Evolutionary conservation across 2,888 invertebrate species (phyloP).

Genomic region (Dynastes grantii): DNA sequence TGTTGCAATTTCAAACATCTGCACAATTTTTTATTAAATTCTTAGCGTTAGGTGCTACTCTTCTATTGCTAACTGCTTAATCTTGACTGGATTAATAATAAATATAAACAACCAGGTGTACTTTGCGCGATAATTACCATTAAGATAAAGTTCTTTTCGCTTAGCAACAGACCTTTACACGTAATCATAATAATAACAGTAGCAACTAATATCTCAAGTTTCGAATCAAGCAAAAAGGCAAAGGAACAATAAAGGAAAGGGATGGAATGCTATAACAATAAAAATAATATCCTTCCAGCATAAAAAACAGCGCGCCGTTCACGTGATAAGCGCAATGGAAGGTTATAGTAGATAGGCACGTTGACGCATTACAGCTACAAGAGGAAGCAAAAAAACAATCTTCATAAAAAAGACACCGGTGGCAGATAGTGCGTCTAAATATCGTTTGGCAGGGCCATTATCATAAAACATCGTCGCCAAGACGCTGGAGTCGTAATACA

Average conservation of each 20-base stretch:
- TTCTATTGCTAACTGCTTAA: no score
- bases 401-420: conserved; percentile 40
- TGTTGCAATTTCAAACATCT: no score
- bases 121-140: no score
- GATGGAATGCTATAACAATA: conserved; percentile 26
- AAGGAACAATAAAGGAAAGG: background rate
- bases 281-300: conserved; percentile 40
- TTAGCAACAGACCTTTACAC: no score
- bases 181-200: background rate
- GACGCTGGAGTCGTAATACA: conserved; percentile 36
- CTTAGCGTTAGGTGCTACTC: no score
- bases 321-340: background rate
- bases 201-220: background rate
- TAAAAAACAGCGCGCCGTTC: conserved; percentile 5
- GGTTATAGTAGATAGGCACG: background rate
- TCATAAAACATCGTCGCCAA: conserved; percentile 44
- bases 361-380: background rate
- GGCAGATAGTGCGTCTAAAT: conserved; percentile 34
- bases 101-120: no score
- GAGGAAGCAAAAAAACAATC: conserved; percentile 20
- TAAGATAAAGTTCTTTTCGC: no score
- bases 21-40: no score
- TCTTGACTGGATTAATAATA: no score
- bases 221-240: background rate
- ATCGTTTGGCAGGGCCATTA: conserved; percentile 46